A percentile compares a stretch with the other conserved stretches of the same genome.
Conservation (phyloP, 2,888 invertebrate genomes). For the Heteromurus nitidus region DNA sequence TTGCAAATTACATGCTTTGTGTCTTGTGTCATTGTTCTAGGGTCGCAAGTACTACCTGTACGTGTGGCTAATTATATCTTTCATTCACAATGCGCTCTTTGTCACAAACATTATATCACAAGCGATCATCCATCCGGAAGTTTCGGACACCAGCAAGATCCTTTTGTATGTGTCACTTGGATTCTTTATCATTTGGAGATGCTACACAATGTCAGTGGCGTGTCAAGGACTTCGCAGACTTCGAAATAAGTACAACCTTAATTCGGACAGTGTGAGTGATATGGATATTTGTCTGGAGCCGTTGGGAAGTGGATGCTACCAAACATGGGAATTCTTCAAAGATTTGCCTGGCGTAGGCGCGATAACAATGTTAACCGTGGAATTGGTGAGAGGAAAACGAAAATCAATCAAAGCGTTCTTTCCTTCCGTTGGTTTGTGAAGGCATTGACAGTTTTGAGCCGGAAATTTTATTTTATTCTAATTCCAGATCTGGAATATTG, state of each 20-base stretch:
- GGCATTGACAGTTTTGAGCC: constrained; percentile 29
- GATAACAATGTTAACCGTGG: constrained; percentile 50
- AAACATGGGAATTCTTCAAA: constrained; percentile 58
- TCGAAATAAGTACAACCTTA: constrained; percentile 48
- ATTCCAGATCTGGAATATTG: constrained; percentile 65
- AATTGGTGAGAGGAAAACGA: constrained; percentile 54
- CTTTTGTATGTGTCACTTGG: constrained; percentile 25
- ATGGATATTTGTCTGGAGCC: constrained; percentile 58
- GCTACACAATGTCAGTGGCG: constrained; percentile 58
- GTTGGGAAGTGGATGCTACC: constrained; percentile 53
- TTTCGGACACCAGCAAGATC: background rate
- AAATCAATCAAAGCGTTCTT: background rate
- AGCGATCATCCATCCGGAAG: background rate
- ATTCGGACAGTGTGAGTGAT: constrained; percentile 44
- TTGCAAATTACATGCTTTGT: background rate
- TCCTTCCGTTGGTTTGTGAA: background rate
- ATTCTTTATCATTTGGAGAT: constrained; percentile 53
- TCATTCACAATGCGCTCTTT: constrained; percentile 33
- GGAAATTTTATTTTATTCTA: no score
- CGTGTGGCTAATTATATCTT: constrained; percentile 49
- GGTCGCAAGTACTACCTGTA: constrained; percentile 47
- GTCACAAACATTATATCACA: constrained; percentile 15
- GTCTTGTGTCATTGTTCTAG: constrained; percentile 15
- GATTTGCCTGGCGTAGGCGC: constrained; percentile 65
- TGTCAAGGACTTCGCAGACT: constrained; percentile 52